A percentile compares a stretch with the other conserved stretches of the same genome.
Evolutionary conservation across 2,888 invertebrate species (phyloP).

Genomic region (Melangyna quadrimaculata): DNA sequence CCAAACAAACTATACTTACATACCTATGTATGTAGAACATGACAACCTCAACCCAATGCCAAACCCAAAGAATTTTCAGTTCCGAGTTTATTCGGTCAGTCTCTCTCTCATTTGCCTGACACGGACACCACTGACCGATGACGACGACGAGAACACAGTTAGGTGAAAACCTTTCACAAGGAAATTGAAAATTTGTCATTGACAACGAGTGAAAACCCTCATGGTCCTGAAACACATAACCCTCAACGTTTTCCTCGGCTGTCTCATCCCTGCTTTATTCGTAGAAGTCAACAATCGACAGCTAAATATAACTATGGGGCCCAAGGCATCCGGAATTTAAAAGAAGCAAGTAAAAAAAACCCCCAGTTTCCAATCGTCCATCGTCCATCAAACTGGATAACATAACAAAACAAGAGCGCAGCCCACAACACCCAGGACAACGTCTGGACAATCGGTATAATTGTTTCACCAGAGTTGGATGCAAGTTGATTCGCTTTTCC

Average conservation of each 20-base stretch:
- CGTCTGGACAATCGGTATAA: conserved; percentile 55
- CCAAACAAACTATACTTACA: conserved; percentile 23
- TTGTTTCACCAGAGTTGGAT: conserved; percentile 54
- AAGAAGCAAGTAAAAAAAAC: background rate
- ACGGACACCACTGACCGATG: background rate
- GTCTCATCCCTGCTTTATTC: background rate
- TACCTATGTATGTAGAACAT: background rate
- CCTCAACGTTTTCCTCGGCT: conserved; percentile 28
- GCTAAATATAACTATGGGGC: conserved; percentile 24
- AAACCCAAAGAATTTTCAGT: conserved; percentile 24
- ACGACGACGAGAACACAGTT: background rate
- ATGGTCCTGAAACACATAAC: conserved; percentile 1
- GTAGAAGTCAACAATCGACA: conserved; percentile 41
- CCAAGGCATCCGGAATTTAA: background rate
- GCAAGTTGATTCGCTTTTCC: conserved; percentile 58
- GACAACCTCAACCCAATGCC: background rate
- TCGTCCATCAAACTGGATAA: conserved; percentile 46
- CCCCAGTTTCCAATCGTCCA: conserved; percentile 16
- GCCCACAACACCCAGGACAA: conserved; percentile 16
- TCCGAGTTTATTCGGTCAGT: background rate
- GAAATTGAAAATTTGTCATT: conserved; percentile 61
- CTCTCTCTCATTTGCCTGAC: background rate
- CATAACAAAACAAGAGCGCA: conserved; percentile 22
- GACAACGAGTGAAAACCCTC: background rate
- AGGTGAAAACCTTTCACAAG: conserved; percentile 22